Base-by-base conservation (phyloP, 2,888 invertebrate species). In the Apamea epomidion region DNA sequence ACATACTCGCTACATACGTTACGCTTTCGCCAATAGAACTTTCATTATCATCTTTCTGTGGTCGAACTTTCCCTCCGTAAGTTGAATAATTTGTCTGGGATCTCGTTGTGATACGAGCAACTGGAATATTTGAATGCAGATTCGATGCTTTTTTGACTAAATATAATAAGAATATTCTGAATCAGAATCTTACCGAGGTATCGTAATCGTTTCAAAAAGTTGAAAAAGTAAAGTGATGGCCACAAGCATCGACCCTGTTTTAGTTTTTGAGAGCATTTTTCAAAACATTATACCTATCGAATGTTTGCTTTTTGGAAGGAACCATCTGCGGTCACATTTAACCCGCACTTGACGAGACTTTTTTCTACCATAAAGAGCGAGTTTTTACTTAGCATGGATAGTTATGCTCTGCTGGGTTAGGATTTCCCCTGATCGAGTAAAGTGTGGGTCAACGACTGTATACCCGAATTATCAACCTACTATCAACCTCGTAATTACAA, bases 391-490 rank as follows among this genome's bases (percentile, higher is more conserved):
- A 85, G 82, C 85, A 83, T 82, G 86, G 77, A 81, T 84, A 81
- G 89, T 92, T 91, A 89, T 91, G 93, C 93, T 92, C 91, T 91
- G 92, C 78, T 91, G 91, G 80, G 60, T 92, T 91, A 91, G 94
- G 94, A 91, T 92, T 94, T 93, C 91, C 92, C 93, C 89, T 88
- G 90, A 89, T 91, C 87, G 81, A 88, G 87, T 91, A 85, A 88
- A 91, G 90, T 78, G 81, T 87, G 87, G 93, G 93, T 94, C 93
- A 92, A 89, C 92, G 93, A 93, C 93, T 89, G 92, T 91, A 90
- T 93, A 88, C 68, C 84, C 42, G 88, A 85, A 88, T 88, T 85
- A 84, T 87, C 64, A 77, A 71, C 54, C 72, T 78, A 76, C 83
- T 78, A 85, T 78, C 85, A 80, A 67, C 58, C 77, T 79, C 68